Evolutionary conservation across 1,140 invertebrate genomes (phyloP).

Genomic region (Rhysida immarginata): DNA sequence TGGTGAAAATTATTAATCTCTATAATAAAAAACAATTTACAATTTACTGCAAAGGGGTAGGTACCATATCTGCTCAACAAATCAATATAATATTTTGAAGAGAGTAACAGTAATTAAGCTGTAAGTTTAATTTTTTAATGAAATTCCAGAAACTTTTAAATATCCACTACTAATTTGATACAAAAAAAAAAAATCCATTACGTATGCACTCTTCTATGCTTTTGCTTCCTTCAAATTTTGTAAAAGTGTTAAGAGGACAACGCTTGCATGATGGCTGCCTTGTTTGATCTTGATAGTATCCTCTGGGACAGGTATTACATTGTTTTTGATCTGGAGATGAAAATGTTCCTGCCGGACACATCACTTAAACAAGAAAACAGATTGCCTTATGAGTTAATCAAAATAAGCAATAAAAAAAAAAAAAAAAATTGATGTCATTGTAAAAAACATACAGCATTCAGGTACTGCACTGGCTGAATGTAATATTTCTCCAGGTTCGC

Average conservation of each 20-base stretch:
- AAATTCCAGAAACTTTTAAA: no score
- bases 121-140: no score
- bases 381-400: no score
- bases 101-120: no score
- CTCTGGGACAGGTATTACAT: conserved; percentile 74
- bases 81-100: no score
- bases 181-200: no score
- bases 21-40: no score
- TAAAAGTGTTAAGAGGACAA: conserved; percentile 85
- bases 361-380: conserved; percentile 47
- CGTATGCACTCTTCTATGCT: conserved; percentile 28
- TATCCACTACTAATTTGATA: no score
- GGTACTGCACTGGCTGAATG: conserved; percentile 75
- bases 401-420: background rate
- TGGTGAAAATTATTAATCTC: no score
- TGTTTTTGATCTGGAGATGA: conserved; percentile 69
- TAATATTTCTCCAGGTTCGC: conserved; percentile 79
- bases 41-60: no score
- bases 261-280: conserved; percentile 69
- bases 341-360: conserved; percentile 88
- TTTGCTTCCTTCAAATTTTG: conserved; percentile 61
- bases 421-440: background rate
- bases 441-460: conserved; percentile 60
- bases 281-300: conserved; percentile 82
- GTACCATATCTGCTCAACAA: no score